Percentiles rank a stretch among this genome's conserved stretches.
These are phyloP conservation scores for Eumaeus atala DNA, from an alignment of 1,140 invertebrate genomes.

Conservation along the genomic window DNA sequence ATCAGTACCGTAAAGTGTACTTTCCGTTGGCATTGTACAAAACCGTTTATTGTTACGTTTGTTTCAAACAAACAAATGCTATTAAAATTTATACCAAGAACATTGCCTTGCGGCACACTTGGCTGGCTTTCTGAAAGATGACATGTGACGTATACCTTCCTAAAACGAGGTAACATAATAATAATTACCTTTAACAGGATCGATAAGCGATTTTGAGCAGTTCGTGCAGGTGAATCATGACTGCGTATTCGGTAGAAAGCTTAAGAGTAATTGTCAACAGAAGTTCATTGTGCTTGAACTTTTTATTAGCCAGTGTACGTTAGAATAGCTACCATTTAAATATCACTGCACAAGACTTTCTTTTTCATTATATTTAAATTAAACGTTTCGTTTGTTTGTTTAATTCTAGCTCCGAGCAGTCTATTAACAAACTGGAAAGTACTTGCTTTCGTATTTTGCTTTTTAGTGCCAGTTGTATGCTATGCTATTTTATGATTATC, in stretches of 20 bases:
- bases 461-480: too few species aligned
- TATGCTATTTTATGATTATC: too few species aligned
- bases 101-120: constrained; percentile 39
- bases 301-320: too few species aligned
- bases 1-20: constrained; percentile 54
- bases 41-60: constrained; percentile 40
- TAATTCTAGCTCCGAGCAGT: constrained; percentile 13
- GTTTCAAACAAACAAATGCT: constrained; percentile 36
- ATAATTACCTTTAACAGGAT: constrained; percentile 32
- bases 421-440: constrained; percentile 10
- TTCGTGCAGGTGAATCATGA: constrained; percentile 4
- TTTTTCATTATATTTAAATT: constrained; percentile 4
- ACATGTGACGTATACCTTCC: too few species aligned
- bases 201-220: constrained; percentile 28
- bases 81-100: constrained; percentile 31
- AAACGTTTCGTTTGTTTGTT: constrained; percentile 11
- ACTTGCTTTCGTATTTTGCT: too few species aligned
- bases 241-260: background rate
- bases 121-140: constrained; percentile 28
- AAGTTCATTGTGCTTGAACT: too few species aligned
- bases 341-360: background rate
- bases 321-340: background rate
- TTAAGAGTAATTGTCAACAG: background rate
- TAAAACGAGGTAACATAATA: constrained; percentile 44
- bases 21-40: constrained; percentile 36